Evolutionary conservation across 53 echinoderm and acorn worm genomes (phyloP).

Genomic region (Luidia sarsii): DNA sequence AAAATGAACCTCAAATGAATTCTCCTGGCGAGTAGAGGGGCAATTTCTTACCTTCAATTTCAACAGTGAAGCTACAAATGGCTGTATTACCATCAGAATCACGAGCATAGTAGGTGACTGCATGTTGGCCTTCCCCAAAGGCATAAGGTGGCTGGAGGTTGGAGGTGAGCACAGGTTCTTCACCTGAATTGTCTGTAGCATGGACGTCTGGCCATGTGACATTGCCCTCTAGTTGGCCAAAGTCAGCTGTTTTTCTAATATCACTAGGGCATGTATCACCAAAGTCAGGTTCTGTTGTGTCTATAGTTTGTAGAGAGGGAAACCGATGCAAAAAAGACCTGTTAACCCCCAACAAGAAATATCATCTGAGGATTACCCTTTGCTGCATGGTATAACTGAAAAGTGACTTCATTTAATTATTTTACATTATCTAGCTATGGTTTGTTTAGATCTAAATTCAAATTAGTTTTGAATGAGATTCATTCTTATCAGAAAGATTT

Average conservation of each 20-base stretch:
- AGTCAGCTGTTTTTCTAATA: slow-evolving; percentile 48
- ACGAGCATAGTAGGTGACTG: slow-evolving; percentile 49
- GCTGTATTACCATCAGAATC: slow-evolving; percentile 63
- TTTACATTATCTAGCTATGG: no score
- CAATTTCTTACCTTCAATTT: slow-evolving; percentile 67
- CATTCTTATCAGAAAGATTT: no score
- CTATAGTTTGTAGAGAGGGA: slow-evolving; percentile 20
- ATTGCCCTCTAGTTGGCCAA: slow-evolving; percentile 42
- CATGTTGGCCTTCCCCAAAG: slow-evolving; percentile 54
- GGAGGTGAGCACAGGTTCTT: slow-evolving; percentile 11
- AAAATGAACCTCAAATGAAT: no score
- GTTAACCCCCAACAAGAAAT: no score
- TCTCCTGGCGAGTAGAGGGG: no score
- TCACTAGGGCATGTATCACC: slow-evolving; percentile 58
- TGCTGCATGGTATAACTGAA: no score
- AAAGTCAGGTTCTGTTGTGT: slow-evolving; percentile 46
- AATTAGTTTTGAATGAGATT: no score
- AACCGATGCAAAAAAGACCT: no score
- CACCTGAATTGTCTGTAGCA: slow-evolving; percentile 61
- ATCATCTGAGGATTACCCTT: no score
- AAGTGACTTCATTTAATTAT: no score
- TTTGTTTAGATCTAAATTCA: no score
- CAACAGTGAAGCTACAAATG: slow-evolving; percentile 52
- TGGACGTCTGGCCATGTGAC: slow-evolving; percentile 32
- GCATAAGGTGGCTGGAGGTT: slow-evolving; percentile 13